A percentile compares a stretch with the other conserved stretches of the same genome.
These are phyloP conservation scores for Sclerodermus sp. DNA, from an alignment of 2,888 invertebrate genomes.

Conservation along the genomic window DNA sequence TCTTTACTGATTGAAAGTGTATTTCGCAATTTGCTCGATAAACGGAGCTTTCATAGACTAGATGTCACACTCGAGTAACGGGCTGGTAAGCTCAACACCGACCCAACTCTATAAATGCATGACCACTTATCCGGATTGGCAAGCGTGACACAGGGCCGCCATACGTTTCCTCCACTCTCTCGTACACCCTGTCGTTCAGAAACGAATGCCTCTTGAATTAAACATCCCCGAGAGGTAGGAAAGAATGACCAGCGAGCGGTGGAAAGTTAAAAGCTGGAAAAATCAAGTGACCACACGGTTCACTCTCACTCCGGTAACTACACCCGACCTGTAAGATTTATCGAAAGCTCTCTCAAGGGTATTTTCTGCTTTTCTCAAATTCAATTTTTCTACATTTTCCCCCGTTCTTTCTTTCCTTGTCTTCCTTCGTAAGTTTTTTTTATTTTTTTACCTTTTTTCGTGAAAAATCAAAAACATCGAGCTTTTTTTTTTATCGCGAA, in stretches of 20 bases:
- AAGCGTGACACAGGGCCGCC: conserved; percentile 41
- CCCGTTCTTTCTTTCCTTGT: too few species aligned
- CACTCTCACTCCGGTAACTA: not conserved
- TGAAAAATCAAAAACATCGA: too few species aligned
- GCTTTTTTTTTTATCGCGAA: too few species aligned
- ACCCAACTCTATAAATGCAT: conserved; percentile 53
- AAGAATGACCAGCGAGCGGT: conserved; percentile 9
- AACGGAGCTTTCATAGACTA: not conserved
- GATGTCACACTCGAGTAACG: not conserved
- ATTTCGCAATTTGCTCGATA: conserved; percentile 24
- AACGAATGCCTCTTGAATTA: conserved; percentile 52
- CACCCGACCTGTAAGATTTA: too few species aligned
- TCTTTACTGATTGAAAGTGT: conserved; percentile 11
- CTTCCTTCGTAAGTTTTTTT: too few species aligned
- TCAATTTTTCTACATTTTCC: not conserved
- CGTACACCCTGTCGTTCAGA: conserved; percentile 12
- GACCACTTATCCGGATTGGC: conserved; percentile 58
- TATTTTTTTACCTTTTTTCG: too few species aligned
- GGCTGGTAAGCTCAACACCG: not conserved
- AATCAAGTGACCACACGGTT: conserved; percentile 26
- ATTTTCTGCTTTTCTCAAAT: not conserved
- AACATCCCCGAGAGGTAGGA: conserved; percentile 37
- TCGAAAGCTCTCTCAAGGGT: not conserved
- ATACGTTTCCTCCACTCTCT: conserved; percentile 41
- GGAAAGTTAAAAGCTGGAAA: conserved; percentile 48